phyloP scores from a whole-genome alignment of 2,888 invertebrate genomes.

The Temnothorax ravouxi region DNA sequence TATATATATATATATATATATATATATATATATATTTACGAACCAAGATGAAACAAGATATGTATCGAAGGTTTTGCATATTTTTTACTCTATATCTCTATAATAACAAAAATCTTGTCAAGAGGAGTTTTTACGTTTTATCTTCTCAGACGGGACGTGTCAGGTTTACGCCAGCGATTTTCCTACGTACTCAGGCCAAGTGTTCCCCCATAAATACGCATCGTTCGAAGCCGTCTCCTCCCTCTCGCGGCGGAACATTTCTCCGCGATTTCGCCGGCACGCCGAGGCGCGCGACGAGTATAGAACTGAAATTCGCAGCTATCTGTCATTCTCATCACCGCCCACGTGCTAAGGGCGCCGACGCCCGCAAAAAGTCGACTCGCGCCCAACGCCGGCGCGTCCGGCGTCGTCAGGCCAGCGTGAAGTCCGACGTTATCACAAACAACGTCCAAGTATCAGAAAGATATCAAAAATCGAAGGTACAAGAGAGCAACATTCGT shows the following conservation, averaged over 20 bases:
- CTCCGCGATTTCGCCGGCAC: conserved; percentile 52
- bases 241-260: conserved; percentile 33
- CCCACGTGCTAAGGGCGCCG: conserved; percentile 22
- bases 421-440: conserved; percentile 29
- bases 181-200: conserved; percentile 69
- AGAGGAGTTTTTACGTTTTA: conserved; percentile 72
- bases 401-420: conserved; percentile 21
- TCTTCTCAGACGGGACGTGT: conserved; percentile 70
- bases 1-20: no score
- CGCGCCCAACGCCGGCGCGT: conserved; percentile 2
- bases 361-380: conserved; percentile 41
- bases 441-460: conserved; percentile 40
- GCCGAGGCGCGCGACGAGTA: conserved; percentile 13
- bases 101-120: conserved; percentile 20
- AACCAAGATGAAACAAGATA: not conserved
- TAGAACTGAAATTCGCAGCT: conserved; percentile 50
- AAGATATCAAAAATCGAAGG: conserved; percentile 9
- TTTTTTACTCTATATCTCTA: not conserved
- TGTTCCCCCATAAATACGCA: conserved; percentile 77
- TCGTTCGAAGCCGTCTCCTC: conserved; percentile 60
- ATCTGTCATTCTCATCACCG: conserved; percentile 61
- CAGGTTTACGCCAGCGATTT: conserved; percentile 74
- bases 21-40: no score
- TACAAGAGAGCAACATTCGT: conserved; percentile 25
- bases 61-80: not conserved